Evolutionary conservation across 2,113 vertebrate species (phyloP).

Genomic region (Scomber colias): DNA sequence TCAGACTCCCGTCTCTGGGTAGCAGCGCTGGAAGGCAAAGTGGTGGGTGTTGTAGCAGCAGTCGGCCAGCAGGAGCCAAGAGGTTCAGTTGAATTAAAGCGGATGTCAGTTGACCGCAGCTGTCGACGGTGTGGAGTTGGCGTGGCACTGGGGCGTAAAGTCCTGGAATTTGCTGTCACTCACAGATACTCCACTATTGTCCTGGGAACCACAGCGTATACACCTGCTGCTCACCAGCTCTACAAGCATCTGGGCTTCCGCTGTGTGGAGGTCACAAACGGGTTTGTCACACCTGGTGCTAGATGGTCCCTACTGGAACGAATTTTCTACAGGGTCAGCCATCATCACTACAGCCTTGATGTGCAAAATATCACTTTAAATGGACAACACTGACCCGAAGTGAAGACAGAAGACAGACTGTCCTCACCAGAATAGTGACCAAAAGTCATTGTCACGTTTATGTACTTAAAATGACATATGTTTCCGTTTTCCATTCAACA

Average conservation of each 20-base stretch:
- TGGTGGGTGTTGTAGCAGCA: constrained; percentile 89
- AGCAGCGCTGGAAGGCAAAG: constrained; percentile 85
- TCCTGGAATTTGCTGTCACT: constrained; percentile 88
- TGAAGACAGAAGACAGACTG: not conserved
- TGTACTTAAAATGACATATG: too few species aligned
- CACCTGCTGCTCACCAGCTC: constrained; percentile 87
- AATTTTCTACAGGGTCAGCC: constrained; percentile 90
- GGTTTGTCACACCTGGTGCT: constrained; percentile 84
- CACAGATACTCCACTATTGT: constrained; percentile 86
- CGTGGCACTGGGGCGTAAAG: constrained; percentile 87
- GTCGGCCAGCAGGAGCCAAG: constrained; percentile 76
- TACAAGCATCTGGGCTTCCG: constrained; percentile 90
- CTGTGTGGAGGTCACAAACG: constrained; percentile 85
- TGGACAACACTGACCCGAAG: not conserved
- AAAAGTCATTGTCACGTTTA: too few species aligned
- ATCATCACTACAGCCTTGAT: constrained; percentile 88
- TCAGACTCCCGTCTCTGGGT: constrained; percentile 92
- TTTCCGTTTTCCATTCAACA: too few species aligned
- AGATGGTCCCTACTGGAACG: constrained; percentile 84
- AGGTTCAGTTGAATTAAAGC: constrained; percentile 85
- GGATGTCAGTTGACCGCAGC: constrained; percentile 89
- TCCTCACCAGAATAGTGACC: not conserved
- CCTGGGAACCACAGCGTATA: constrained; percentile 89
- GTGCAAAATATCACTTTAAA: constrained; percentile 13
- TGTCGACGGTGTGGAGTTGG: constrained; percentile 86